Conservation (phyloP, 2,888 invertebrate species). For the Dynastes tityus region DNA sequence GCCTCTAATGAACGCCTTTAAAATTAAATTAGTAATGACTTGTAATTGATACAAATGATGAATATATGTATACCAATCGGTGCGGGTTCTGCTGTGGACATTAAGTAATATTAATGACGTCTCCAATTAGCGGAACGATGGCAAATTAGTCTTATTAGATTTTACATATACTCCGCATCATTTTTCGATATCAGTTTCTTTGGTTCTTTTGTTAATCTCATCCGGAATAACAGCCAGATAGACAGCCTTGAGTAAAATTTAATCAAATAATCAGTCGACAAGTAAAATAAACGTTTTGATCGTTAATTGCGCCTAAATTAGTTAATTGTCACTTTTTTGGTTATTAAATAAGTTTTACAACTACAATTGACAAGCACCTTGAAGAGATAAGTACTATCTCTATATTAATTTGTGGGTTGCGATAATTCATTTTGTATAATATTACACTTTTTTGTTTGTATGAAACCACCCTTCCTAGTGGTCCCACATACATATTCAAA, state of each 20-base stretch:
- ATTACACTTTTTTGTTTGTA: no score
- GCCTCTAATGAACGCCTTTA: conserved; percentile 19
- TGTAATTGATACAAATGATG: conserved; percentile 50
- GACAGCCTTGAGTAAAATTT: neutral
- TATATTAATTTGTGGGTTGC: no score
- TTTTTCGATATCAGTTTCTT: conserved; percentile 6
- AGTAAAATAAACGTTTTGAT: no score
- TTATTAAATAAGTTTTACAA: no score
- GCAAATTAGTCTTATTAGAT: conserved; percentile 50
- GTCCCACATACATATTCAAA: no score
- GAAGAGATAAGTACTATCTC: no score
- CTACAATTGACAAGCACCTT: no score
- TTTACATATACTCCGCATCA: conserved; percentile 33
- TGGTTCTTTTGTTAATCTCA: neutral
- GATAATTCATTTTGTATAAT: no score
- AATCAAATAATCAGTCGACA: neutral
- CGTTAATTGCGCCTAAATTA: no score
- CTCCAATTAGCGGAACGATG: conserved; percentile 49
- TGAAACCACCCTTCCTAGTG: no score
- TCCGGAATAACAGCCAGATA: neutral
- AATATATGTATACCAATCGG: conserved; percentile 39
- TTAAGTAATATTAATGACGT: conserved; percentile 49
- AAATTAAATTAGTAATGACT: conserved; percentile 30
- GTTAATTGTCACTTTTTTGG: no score
- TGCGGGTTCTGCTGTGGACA: conserved; percentile 46